A percentile compares a stretch with the other conserved stretches of the same genome.
These are phyloP conservation scores for Monoplex corrugatus DNA, from an alignment of 2,888 invertebrate genomes.

Conservation along the genomic window DNA sequence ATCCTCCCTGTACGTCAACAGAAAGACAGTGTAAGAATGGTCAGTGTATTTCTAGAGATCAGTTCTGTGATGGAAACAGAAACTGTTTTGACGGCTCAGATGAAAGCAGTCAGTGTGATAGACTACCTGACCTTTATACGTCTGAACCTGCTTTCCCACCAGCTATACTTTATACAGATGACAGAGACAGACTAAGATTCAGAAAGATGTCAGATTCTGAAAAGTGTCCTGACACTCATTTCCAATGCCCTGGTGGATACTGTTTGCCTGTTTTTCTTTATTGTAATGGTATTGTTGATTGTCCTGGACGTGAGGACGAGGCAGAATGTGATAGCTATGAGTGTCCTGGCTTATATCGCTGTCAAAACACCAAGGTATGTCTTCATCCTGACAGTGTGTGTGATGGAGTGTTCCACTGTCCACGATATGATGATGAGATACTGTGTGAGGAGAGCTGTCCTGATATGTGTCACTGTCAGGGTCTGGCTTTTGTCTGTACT, in stretches of 20 bases:
- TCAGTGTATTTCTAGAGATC: neutral
- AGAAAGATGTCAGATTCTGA: neutral
- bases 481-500: constrained; percentile 15
- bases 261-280: constrained; percentile 27
- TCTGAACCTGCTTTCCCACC: too few species aligned
- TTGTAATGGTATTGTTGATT: constrained; percentile 34
- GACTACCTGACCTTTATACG: too few species aligned
- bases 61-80: neutral
- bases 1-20: neutral
- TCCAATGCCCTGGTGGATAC: constrained; percentile 28
- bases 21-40: neutral
- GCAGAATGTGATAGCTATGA: neutral
- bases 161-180: too few species aligned
- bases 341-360: constrained; percentile 25
- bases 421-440: constrained; percentile 17
- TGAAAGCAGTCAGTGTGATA: too few species aligned
- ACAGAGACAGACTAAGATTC: too few species aligned
- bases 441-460: constrained; percentile 13
- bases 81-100: neutral
- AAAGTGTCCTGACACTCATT: constrained; percentile 4
- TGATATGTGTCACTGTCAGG: constrained; percentile 13
- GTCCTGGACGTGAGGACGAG: constrained; percentile 16
- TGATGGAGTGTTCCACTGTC: constrained; percentile 18
- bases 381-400: constrained; percentile 8
- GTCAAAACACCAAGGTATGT: neutral